Base-by-base conservation (phyloP, 2,797 vertebrate species). In the Vultur gryphus region DNA sequence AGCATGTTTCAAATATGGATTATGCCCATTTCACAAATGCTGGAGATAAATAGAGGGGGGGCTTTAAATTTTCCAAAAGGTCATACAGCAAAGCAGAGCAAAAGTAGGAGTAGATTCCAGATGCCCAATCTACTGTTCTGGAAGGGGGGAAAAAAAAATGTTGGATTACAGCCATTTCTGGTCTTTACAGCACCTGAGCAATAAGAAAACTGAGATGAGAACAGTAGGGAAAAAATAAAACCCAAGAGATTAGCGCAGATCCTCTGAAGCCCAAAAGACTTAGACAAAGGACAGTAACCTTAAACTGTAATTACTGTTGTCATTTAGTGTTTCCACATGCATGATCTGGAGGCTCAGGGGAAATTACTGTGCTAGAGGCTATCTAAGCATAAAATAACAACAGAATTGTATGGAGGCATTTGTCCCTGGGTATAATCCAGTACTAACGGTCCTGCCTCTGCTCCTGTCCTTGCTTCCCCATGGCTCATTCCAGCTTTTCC, bases 221-320 rank as follows among this genome's bases (percentile, higher is more conserved):
- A 35, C 37, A 66, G 66, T 41, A n/a, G 41, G 62, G 51, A 33
- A 55, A 86, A 93, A 95, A 94, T 84, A 51, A 91, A 96, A 49
- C 10, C 4, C 28, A 35, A 35, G 80, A 87, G 89, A 96, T 96
- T 95, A 97, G 71, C 3, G 1, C 39, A 90, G 87, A 95, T 95
- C 69, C 83, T 94, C 69, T 91, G 66, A 95, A 95, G 65, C 73
- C 75, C 37, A 48, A 26, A 93, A 80, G 92, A 84, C 14, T 95
- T 87, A 78, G 33, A 55, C 55, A 80, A 94, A 96, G 71, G 75
- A 65, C 78, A 51, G 57, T 92, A 92, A 91, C 89, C 69, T 97
- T 92, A 91, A 96, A 87, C 81, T 92, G 67, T 93, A 87, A 93
- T 97, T 96, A 87, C 92, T 95, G 66, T 71, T 94, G 87, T 84